A percentile compares a stretch with the other conserved stretches of the same genome.
Conservation (phyloP, 2,113 vertebrate species). For the Opisthocomus hoazin region DNA sequence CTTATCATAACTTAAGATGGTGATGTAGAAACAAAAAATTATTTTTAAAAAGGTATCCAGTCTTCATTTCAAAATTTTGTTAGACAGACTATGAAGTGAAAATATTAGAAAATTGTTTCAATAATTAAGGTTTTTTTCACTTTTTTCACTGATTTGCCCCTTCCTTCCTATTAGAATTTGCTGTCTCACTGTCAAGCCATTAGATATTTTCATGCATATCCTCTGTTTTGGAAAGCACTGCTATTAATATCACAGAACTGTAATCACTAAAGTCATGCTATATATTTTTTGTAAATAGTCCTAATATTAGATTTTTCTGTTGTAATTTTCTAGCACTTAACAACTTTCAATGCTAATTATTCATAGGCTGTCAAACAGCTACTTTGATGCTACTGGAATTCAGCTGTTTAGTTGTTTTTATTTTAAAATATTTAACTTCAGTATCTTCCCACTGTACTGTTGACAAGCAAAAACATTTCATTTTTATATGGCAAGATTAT, state of each 20-base stretch:
- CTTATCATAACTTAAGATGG: background rate
- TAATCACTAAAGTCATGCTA: background rate
- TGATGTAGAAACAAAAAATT: background rate
- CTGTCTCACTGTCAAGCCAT: background rate
- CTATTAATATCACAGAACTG: background rate
- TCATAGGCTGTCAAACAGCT: background rate
- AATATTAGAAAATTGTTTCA: background rate
- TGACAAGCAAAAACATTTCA: background rate
- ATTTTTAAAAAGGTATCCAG: background rate
- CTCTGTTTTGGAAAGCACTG: background rate
- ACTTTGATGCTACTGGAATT: background rate
- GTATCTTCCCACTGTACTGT: background rate
- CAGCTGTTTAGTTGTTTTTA: background rate
- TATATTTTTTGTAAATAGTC: background rate
- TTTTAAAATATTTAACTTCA: background rate
- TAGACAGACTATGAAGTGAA: background rate
- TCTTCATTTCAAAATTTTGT: background rate
- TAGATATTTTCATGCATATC: background rate
- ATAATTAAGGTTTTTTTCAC: background rate
- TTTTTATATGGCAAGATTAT: background rate
- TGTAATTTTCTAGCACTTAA: background rate
- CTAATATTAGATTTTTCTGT: background rate
- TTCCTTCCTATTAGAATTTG: background rate
- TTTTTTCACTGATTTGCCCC: background rate
- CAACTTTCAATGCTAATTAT: background rate